Evolutionary conservation across 2,113 vertebrate species (phyloP).

Genomic region (Geothlypis trichas): DNA sequence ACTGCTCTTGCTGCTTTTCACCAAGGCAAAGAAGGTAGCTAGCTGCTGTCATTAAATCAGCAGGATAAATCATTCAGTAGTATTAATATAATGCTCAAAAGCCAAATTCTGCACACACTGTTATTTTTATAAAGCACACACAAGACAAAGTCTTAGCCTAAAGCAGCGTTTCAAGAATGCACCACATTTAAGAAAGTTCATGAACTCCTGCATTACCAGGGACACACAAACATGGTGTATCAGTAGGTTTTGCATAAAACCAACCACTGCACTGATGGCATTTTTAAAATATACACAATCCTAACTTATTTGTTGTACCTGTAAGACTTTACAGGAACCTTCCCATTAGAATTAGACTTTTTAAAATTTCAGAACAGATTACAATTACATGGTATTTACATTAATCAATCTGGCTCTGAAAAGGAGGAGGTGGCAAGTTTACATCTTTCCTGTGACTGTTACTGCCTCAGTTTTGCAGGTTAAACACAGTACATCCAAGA

Average conservation of each 20-base stretch:
- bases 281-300: neutral
- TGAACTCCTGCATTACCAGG: neutral
- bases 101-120: neutral
- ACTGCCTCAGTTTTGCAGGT: neutral
- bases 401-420: neutral
- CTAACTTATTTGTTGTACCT: neutral
- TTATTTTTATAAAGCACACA: neutral
- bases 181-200: neutral
- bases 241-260: neutral
- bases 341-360: neutral
- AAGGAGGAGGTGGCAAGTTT: neutral
- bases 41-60: neutral
- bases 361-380: neutral
- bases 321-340: neutral
- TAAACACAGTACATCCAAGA: neutral
- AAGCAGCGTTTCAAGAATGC: neutral
- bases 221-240: neutral
- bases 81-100: neutral
- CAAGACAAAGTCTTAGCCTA: neutral
- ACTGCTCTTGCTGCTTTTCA: neutral
- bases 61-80: neutral
- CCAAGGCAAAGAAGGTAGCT: neutral
- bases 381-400: neutral
- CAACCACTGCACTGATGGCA: neutral
- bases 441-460: neutral